Base-by-base conservation (phyloP, 1,140 invertebrate genomes). In the Drosophila bocqueti region DNA sequence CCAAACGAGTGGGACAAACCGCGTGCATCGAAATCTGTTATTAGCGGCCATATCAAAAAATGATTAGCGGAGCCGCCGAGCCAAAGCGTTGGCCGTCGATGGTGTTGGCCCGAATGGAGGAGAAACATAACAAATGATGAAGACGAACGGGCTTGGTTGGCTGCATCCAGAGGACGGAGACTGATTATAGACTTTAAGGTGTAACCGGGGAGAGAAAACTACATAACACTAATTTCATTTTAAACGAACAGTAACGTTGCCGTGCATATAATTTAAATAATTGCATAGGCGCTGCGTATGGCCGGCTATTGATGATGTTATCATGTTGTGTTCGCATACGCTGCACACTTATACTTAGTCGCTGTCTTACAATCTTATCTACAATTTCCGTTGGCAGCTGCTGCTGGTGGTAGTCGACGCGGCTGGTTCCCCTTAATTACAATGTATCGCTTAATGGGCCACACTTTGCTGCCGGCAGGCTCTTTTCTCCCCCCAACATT, bases 141-240 rank as follows among this genome's bases (percentile, higher is more conserved):
- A 61, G 57, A 77, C 40, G 45, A 24, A 50, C 47, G 24, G 38
- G 40, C 15, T 26, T 50, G 49, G 49, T 57, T 57, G 74, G 74
- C 57, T 47, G 75, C 64, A 77, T 54, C 57, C 47, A 60, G 21
- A 42, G 18, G 49, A 52, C 49, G 49, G 29, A 42, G 65, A 77
- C 74, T 78, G 75, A 78, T 78, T 78, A 78, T 78, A 78, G 75
- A 78, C 50, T 78, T 78, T 61, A 78, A 77, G 75, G 74, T 77
- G 75, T 69, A 77, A 55, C 74, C 68, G 42, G 59, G 57, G 73
- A 46, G 76, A 64, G 47, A 67, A 81, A 46, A 68, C 59, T 47
- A 66, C 80, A 87, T 87, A 83, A 83, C 86, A 86, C 83, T 86
- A 86, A 87, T 86, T 86, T 83, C 81, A 86, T 86, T 86, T 86